Percentiles rank a stretch among this genome's conserved stretches.
phyloP scores from a whole-genome alignment of 2,888 invertebrate species.

The Fabriciana adippe region DNA sequence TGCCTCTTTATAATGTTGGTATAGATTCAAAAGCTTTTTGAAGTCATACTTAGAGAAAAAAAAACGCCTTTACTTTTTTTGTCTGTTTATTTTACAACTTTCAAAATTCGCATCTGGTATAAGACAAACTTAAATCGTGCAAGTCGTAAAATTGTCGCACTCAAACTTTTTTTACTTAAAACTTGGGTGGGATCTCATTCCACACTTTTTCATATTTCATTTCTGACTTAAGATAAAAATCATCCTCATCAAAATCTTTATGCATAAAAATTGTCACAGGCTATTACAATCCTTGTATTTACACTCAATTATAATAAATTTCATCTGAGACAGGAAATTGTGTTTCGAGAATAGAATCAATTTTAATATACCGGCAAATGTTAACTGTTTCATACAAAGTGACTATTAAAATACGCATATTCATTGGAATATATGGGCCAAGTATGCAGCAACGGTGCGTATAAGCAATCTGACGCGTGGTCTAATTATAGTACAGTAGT shows the following conservation, averaged over 20 bases:
- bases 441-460: conserved; percentile 62
- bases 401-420: conserved; percentile 32
- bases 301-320: background rate
- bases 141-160: conserved; percentile 52
- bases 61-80: no score
- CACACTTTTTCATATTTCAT: no score
- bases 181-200: conserved; percentile 18
- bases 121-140: conserved; percentile 44
- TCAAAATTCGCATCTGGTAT: background rate
- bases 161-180: conserved; percentile 30
- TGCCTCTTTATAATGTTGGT: no score
- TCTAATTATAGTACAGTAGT: conserved; percentile 64
- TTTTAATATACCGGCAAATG: conserved; percentile 13
- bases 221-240: no score
- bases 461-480: conserved; percentile 61
- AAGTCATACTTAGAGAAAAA: no score
- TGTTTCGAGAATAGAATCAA: conserved; percentile 4
- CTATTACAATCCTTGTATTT: background rate
- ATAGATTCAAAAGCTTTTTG: no score
- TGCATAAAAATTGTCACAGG: background rate
- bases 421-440: conserved; percentile 58
- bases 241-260: no score
- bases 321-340: conserved; percentile 17
- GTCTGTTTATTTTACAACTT: background rate
- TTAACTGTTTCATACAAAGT: conserved; percentile 24